These are phyloP conservation scores for Tretioscincus oriximinensis DNA, from an alignment of 2,113 vertebrate species.

Conservation along the genomic window DNA sequence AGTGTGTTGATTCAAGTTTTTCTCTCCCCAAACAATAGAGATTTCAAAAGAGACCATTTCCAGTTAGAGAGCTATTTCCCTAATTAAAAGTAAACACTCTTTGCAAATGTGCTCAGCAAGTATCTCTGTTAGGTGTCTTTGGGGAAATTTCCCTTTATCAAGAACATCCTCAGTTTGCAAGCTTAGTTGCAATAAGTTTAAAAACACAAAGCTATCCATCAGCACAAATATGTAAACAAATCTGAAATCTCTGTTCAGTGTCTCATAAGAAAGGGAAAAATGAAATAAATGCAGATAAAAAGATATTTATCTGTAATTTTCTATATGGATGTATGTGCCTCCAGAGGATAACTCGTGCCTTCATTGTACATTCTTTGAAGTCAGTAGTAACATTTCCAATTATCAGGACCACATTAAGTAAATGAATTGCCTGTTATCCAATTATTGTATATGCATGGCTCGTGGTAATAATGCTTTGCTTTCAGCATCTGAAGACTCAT, in stretches of 20 bases:
- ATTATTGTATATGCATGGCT: neutral
- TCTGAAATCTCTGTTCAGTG: neutral
- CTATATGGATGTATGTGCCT: neutral
- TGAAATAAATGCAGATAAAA: neutral
- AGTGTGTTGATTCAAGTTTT: neutral
- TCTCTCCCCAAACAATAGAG: too few species aligned
- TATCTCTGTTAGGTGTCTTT: constrained; percentile 8
- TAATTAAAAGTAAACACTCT: constrained; percentile 20
- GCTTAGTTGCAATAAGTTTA: constrained; percentile 23
- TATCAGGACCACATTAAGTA: accelerated
- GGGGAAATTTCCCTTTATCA: neutral
- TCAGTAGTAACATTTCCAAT: accelerated
- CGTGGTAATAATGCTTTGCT: neutral
- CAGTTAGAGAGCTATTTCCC: neutral
- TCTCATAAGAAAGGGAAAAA: constrained; percentile 5
- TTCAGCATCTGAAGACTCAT: neutral
- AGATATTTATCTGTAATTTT: neutral
- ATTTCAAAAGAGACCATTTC: neutral
- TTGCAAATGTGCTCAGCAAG: constrained; percentile 8
- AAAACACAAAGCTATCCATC: neutral
- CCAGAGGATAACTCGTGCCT: neutral
- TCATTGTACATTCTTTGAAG: neutral
- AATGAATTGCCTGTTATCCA: neutral
- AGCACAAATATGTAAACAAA: constrained; percentile 4
- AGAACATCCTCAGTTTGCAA: neutral